Conservation (phyloP, 2,797 vertebrate species). For the Pipistrellus pygmaeus region DNA sequence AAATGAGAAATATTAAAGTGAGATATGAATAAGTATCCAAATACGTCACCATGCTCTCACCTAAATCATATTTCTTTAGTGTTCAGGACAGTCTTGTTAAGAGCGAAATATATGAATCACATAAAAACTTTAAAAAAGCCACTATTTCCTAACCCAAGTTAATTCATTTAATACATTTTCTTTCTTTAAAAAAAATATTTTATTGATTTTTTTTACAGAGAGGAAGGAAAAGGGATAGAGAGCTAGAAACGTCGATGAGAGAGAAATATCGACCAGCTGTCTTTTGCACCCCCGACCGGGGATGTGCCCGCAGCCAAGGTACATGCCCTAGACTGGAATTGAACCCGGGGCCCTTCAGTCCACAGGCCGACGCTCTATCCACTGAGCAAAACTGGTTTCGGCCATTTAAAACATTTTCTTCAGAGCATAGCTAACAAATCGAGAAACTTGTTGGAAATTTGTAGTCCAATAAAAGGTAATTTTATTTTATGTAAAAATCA, state of each 20-base stretch:
- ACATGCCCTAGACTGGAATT: too few relatives aligned
- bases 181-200: too few relatives aligned
- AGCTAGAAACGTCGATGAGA: too few relatives aligned
- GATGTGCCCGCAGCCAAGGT: too few relatives aligned
- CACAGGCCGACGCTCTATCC: too few relatives aligned
- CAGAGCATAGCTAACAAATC: neutral
- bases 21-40: neutral
- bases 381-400: too few relatives aligned
- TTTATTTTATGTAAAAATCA: constrained; percentile 37
- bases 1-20: neutral
- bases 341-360: too few relatives aligned
- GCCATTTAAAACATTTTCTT: constrained; percentile 1
- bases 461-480: constrained; percentile 22
- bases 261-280: too few relatives aligned
- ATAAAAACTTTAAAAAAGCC: neutral
- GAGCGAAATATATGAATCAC: neutral
- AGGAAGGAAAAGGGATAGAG: too few relatives aligned
- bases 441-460: constrained; percentile 55
- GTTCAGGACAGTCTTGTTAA: neutral
- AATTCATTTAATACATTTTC: neutral
- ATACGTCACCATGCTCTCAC: neutral
- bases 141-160: constrained; percentile 1
- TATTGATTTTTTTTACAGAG: too few relatives aligned
- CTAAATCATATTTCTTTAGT: neutral
- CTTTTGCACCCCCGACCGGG: too few relatives aligned